phyloP scores from a whole-genome alignment of 1,140 invertebrate genomes.

The Caenorhabditis latens region DNA sequence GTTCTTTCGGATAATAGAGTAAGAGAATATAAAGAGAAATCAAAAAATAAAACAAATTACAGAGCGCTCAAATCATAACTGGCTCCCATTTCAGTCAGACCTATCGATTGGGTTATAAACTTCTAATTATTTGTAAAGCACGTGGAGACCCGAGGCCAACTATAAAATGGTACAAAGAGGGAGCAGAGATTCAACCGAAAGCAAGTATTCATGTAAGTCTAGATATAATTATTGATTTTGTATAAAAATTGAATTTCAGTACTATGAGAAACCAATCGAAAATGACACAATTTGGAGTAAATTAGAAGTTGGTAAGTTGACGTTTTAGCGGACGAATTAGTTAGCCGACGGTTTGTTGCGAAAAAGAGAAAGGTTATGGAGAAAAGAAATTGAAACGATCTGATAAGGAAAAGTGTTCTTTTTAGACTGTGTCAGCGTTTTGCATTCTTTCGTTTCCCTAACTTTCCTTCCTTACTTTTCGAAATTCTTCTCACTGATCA shows the following conservation, averaged over 20 bases:
- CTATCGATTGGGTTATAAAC: constrained; percentile 76
- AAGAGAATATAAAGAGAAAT: constrained; percentile 62
- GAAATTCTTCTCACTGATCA: no score
- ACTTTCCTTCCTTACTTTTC: no score
- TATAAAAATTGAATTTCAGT: constrained; percentile 62
- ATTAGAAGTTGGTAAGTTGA: constrained; percentile 71
- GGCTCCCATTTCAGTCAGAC: constrained; percentile 75
- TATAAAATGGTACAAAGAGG: constrained; percentile 77
- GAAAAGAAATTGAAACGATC: background rate
- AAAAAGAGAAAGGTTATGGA: background rate
- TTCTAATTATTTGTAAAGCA: constrained; percentile 73
- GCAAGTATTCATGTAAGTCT: constrained; percentile 73
- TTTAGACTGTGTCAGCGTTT: no score
- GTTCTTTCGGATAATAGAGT: constrained; percentile 76
- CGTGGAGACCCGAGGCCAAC: constrained; percentile 67
- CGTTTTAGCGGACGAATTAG: background rate
- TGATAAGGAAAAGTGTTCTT: no score
- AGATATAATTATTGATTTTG: background rate
- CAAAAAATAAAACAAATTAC: constrained; percentile 42
- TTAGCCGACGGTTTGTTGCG: background rate
- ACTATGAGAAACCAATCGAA: constrained; percentile 75
- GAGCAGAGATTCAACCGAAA: constrained; percentile 76
- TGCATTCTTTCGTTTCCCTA: no score
- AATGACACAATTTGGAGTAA: constrained; percentile 75
- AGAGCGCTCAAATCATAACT: constrained; percentile 77